A percentile compares a stretch with the other conserved stretches of the same genome.
Conservation (phyloP, 2,113 vertebrate genomes). For the Colaptes auratus region DNA sequence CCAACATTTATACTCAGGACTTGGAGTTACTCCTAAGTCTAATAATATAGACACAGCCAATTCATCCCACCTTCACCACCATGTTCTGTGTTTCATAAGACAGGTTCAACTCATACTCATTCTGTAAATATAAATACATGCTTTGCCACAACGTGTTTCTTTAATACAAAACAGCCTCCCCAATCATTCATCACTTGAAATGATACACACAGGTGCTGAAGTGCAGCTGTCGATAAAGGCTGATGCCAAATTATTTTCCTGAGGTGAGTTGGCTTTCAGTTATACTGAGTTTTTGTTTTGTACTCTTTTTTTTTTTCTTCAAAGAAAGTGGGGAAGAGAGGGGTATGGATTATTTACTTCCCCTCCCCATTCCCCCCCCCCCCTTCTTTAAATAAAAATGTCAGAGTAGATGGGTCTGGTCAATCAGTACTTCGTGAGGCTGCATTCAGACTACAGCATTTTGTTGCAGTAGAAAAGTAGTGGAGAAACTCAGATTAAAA, state of each 20-base stretch:
- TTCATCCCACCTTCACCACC: not conserved
- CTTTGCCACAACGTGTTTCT: conserved; percentile 42
- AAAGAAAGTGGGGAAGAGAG: not conserved
- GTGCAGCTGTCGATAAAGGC: conserved; percentile 34
- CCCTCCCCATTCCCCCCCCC: not conserved
- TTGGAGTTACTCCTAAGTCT: not conserved
- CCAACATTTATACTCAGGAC: not conserved
- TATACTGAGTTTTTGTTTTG: conserved; percentile 11
- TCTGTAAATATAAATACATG: conserved; percentile 44
- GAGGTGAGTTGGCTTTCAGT: conserved; percentile 35
- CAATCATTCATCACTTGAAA: conserved; percentile 62
- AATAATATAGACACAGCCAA: not conserved
- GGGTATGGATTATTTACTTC: accelerated
- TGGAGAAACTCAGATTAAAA: not conserved
- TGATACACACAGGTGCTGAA: conserved; percentile 61
- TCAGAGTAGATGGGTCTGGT: not conserved
- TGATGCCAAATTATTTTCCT: conserved; percentile 64
- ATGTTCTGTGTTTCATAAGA: not conserved
- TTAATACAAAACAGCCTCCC: conserved; percentile 20
- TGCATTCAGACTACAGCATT: not conserved
- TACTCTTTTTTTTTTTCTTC: not conserved
- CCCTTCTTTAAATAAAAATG: not conserved
- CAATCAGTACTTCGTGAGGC: not conserved
- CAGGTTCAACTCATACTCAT: not conserved
- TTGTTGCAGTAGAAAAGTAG: accelerated